Percentiles rank a stretch among this genome's conserved stretches.
Conservation (phyloP, 2,113 vertebrate genomes). For the pig (Sus scrofa) region DNA sequence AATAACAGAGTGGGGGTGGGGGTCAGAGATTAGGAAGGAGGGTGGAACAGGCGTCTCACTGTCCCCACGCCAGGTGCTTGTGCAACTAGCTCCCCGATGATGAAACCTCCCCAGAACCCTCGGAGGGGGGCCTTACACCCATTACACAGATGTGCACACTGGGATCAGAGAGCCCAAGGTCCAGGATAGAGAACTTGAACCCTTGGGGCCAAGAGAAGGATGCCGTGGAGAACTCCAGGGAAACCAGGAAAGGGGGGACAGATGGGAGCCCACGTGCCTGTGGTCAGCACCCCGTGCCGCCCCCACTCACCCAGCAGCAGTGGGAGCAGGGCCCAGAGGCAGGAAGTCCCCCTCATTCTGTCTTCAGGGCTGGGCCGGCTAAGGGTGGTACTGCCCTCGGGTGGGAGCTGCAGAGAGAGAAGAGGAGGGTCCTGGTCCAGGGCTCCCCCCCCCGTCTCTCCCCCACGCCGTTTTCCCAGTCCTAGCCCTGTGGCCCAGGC, state of each 20-base stretch:
- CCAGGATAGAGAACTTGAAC: neutral
- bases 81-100: neutral
- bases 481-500: neutral
- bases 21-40: constrained; percentile 26
- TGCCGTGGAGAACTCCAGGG: neutral
- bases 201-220: neutral
- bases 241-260: neutral
- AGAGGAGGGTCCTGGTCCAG: neutral
- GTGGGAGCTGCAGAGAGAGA: neutral
- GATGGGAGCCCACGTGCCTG: neutral
- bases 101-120: neutral
- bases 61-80: neutral
- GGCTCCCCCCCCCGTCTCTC: too few relatives aligned
- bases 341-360: constrained; percentile 41
- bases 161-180: neutral
- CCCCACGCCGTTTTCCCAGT: neutral
- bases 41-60: neutral
- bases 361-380: neutral
- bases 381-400: neutral
- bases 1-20: neutral
- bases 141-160: neutral
- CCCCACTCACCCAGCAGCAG: constrained; percentile 68
- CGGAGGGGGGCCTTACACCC: neutral
- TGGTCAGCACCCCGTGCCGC: neutral
- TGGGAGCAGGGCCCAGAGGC: constrained; percentile 35